Evolutionary conservation across 2,113 vertebrate species (phyloP), one percentile per base, ranked within the genome.

Genomic region (Telmatochromis sp.): DNA sequence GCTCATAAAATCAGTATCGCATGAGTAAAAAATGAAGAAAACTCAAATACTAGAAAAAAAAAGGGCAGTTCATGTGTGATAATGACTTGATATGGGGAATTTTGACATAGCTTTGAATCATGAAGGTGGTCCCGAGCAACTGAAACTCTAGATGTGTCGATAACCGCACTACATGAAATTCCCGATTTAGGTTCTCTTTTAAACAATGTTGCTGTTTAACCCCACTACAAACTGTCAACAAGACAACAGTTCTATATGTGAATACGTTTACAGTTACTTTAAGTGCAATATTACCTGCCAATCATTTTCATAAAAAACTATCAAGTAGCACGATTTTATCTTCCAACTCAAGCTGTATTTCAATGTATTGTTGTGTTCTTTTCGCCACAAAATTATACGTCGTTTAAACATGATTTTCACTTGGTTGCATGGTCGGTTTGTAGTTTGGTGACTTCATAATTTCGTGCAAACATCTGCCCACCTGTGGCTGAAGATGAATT

Each of bases 331-430:
- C 17, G 0, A n/a, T 37, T 65, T 65, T 65, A 65, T n/a, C 33
- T 65, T 63, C 31, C 17, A 35, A 12, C 9, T 63, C 14, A 63
- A 35, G 58, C 0, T 63, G 31, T 19, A 3, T 7, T 63, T 63
- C 31, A 63, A 0, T n/a, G 31, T 65, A 65, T 65, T 65, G 60
- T 37, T 65, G 33, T 40, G 63, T 70, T 42, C 35, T 10, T 73
- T 45, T 73, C 1, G 0, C 9, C 0, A 13, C 42, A 49, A 19
- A 78, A 19, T 12, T n/a, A 12, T 28, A 8, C 0, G 26, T 78
- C 8, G 70, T 78, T 78, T 75, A 51, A 51, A 78, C 45, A 78
- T 19, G 45, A 49, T 7, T 11, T 31, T 78, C 15, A 8, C 45
- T 51, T 78, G 28, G 42, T 78, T 51, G 4, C 45, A 78, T 3